These are phyloP conservation scores for Motacilla alba DNA, from an alignment of 2,113 vertebrate genomes.

Conservation along the genomic window DNA sequence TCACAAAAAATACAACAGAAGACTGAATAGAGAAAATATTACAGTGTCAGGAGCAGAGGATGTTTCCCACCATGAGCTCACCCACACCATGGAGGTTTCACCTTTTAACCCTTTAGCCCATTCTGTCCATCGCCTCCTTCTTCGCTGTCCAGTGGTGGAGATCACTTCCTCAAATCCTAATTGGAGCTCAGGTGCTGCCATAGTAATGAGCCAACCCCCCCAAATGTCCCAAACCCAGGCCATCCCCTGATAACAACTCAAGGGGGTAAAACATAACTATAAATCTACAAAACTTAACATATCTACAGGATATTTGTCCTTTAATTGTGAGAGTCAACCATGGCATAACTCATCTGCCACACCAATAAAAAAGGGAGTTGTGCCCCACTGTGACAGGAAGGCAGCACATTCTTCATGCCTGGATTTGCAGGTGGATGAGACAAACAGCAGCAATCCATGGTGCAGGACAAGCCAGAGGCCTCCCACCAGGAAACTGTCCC, in stretches of 20 bases:
- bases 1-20: not conserved
- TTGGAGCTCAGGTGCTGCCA: not conserved
- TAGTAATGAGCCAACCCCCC: accelerated
- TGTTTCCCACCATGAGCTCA: not conserved
- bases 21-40: not conserved
- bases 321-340: not conserved
- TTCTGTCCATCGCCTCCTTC: not conserved
- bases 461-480: not conserved
- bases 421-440: not conserved
- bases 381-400: not conserved
- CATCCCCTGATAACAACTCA: not conserved
- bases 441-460: not conserved
- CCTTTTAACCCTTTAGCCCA: not conserved
- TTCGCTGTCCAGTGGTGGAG: accelerated
- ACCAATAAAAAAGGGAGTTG: not conserved
- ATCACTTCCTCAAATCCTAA: not conserved
- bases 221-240: not conserved
- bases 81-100: not conserved
- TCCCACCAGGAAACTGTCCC: not conserved
- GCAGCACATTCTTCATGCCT: not conserved
- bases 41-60: not conserved
- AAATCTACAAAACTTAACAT: not conserved
- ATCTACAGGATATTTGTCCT: not conserved
- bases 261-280: not conserved
- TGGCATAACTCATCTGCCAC: not conserved